Percentiles rank a stretch among this genome's conserved stretches.
phyloP scores from a whole-genome alignment of 2,113 vertebrate genomes.

The Brachypodius melanocephalos region DNA sequence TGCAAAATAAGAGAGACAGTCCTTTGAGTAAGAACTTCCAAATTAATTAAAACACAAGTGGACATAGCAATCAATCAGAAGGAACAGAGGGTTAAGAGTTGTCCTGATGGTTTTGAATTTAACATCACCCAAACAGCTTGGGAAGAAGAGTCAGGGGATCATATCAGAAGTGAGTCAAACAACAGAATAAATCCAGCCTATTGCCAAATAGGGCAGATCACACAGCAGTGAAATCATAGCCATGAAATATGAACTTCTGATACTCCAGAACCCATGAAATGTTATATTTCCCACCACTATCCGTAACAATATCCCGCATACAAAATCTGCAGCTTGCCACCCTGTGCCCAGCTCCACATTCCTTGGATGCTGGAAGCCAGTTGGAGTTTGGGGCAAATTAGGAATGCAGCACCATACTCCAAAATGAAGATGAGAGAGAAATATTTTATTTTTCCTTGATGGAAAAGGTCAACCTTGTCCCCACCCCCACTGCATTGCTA shows the following conservation, averaged over 20 bases:
- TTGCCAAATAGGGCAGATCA: constrained; percentile 1
- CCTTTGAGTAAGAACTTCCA: not conserved
- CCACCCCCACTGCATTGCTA: constrained; percentile 16
- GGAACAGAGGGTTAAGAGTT: not conserved
- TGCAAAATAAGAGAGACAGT: not conserved
- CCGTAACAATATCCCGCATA: not conserved
- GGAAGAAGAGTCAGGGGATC: not conserved
- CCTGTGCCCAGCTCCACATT: constrained; percentile 9
- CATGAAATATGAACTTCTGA: not conserved
- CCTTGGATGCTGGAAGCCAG: constrained; percentile 6
- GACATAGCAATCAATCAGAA: not conserved
- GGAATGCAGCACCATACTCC: constrained; percentile 40
- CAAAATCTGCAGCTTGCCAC: constrained; percentile 28
- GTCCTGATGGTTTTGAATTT: not conserved
- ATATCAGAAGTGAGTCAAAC: not conserved
- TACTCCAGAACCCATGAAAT: not conserved
- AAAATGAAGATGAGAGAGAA: constrained; percentile 37
- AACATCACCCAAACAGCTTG: not conserved
- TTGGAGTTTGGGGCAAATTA: constrained; percentile 41
- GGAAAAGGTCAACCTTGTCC: constrained; percentile 55
- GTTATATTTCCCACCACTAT: constrained; percentile 1
- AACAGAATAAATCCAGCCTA: not conserved
- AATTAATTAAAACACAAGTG: not conserved
- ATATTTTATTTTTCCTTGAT: constrained; percentile 41
- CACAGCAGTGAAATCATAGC: not conserved